Conservation (phyloP, 2,888 invertebrate species). For the Drosophila buzzatii region DNA sequence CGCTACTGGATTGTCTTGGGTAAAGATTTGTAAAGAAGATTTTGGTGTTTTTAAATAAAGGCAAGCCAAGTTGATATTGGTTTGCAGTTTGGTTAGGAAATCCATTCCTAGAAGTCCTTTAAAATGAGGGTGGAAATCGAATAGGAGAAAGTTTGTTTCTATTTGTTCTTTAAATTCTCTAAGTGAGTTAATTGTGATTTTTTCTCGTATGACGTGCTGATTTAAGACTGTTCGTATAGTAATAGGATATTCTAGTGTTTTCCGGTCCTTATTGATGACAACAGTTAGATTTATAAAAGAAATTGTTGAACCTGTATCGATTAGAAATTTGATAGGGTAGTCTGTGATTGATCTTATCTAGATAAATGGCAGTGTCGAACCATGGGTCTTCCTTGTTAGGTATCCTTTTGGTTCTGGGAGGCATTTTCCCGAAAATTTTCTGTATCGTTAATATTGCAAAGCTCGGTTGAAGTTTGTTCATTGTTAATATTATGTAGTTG, state of each 20-base stretch:
- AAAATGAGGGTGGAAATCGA: not conserved
- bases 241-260: not conserved
- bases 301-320: conserved; percentile 1
- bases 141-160: not conserved
- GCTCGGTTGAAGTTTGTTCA: not conserved
- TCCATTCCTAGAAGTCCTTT: conserved; percentile 1
- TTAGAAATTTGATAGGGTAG: not conserved
- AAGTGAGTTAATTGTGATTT: not conserved
- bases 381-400: not conserved
- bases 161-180: not conserved
- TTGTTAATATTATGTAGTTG: not conserved
- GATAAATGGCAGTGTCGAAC: not conserved
- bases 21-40: not conserved
- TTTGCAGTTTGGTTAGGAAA: not conserved
- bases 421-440: not conserved
- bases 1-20: not conserved
- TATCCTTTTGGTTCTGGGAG: not conserved
- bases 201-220: not conserved
- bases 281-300: not conserved
- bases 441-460: not conserved
- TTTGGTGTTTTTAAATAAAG: not conserved
- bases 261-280: not conserved
- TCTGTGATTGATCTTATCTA: too few species aligned
- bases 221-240: not conserved
- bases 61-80: not conserved